Evolutionary conservation across 2,797 vertebrate species (phyloP).

Genomic region (Leuciscus waleckii): DNA sequence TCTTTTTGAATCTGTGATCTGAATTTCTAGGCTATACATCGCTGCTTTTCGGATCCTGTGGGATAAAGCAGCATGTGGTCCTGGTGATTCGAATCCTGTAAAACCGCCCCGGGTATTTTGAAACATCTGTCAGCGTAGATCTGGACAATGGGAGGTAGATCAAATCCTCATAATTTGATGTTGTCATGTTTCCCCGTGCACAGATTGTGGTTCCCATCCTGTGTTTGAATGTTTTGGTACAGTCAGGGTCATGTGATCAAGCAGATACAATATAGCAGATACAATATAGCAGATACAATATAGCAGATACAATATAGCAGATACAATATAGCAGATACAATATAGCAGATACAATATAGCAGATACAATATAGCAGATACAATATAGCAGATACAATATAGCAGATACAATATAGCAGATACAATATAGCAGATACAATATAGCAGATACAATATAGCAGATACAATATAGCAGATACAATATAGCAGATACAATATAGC

Average conservation of each 20-base stretch:
- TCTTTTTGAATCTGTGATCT: slow-evolving; percentile 20
- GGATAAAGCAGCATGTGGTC: slow-evolving; percentile 27
- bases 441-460: no score
- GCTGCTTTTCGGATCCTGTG: not conserved
- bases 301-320: no score
- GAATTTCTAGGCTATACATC: not conserved
- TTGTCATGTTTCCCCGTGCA: slow-evolving; percentile 24
- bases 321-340: no score
- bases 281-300: no score
- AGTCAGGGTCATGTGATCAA: slow-evolving; percentile 3
- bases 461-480: no score
- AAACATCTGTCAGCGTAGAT: slow-evolving; percentile 35
- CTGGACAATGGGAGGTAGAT: slow-evolving; percentile 27
- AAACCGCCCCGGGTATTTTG: slow-evolving; percentile 5
- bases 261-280: no score
- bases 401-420: no score
- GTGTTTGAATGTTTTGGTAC: slow-evolving; percentile 14
- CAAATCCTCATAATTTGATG: slow-evolving; percentile 20
- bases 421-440: no score
- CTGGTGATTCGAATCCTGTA: slow-evolving; percentile 31
- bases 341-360: no score
- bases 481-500: no score
- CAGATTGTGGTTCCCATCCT: not conserved
- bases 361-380: no score
- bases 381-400: no score